phyloP scores from a whole-genome alignment of 1,140 invertebrate species.

The Leptopilina boulardi region DNA sequence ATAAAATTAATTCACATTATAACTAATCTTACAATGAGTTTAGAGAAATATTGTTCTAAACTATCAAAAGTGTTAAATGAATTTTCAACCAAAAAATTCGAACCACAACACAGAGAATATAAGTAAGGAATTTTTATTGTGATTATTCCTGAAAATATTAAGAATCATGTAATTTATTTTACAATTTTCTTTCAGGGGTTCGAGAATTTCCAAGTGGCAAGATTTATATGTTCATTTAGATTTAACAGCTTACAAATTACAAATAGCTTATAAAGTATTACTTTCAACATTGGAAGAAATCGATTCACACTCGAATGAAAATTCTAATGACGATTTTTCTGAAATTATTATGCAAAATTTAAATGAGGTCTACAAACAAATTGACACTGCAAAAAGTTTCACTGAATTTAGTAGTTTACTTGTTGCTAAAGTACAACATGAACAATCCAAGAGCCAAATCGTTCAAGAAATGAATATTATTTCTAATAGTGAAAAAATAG shows the following conservation, averaged over 20 bases:
- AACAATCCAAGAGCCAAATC: constrained; percentile 26
- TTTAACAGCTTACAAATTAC: constrained; percentile 67
- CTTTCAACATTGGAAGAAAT: constrained; percentile 62
- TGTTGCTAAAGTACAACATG: constrained; percentile 54
- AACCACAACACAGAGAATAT: constrained; percentile 56
- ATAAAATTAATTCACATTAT: constrained; percentile 54
- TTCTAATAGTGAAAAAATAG: constrained; percentile 6
- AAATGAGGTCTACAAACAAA: constrained; percentile 62
- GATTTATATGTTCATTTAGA: constrained; percentile 68
- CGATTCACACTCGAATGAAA: constrained; percentile 54
- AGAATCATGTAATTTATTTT: neutral
- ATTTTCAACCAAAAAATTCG: constrained; percentile 49
- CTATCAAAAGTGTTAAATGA: constrained; percentile 54
- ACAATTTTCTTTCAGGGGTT: constrained; percentile 48
- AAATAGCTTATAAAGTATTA: constrained; percentile 62
- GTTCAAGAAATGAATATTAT: constrained; percentile 32
- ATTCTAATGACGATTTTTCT: constrained; percentile 46
- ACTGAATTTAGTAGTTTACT: constrained; percentile 66
- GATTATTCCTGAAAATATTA: too few relatives aligned
- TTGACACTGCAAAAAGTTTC: constrained; percentile 66
- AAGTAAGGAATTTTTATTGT: constrained; percentile 37
- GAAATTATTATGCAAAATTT: constrained; percentile 56
- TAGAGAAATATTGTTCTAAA: constrained; percentile 51
- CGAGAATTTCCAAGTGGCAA: constrained; percentile 62
- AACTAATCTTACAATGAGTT: constrained; percentile 46